A percentile compares a stretch with the other conserved stretches of the same genome.
Conservation (phyloP, 2,888 invertebrate genomes). For the Tetramorium bicarinatum region DNA sequence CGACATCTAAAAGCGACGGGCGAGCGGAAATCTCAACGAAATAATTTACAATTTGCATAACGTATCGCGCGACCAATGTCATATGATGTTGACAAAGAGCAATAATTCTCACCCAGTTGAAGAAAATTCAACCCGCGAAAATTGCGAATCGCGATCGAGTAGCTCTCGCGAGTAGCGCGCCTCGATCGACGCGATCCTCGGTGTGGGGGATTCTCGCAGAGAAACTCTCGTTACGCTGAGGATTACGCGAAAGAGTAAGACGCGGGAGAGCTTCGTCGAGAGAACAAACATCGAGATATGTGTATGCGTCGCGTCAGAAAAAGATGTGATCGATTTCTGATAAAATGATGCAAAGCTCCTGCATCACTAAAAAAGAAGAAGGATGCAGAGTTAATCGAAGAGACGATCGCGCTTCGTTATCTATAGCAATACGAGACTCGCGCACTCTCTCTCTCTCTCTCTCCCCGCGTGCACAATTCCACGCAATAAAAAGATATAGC, state of each 20-base stretch:
- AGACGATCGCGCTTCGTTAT: not conserved
- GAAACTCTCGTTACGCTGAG: not conserved
- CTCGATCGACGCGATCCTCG: constrained; percentile 17
- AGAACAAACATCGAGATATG: constrained; percentile 60
- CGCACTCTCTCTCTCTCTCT: too few species aligned
- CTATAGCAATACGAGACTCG: not conserved
- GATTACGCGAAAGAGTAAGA: not conserved
- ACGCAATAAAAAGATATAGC: constrained; percentile 25
- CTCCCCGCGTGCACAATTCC: not conserved
- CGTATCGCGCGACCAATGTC: constrained; percentile 36
- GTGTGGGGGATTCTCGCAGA: not conserved
- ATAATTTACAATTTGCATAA: constrained; percentile 24
- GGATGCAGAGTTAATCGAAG: constrained; percentile 19
- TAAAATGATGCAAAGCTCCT: constrained; percentile 61
- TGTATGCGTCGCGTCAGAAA: constrained; percentile 57
- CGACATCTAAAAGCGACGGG: constrained; percentile 20
- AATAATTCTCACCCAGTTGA: constrained; percentile 68
- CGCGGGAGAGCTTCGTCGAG: constrained; percentile 29
- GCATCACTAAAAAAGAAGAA: constrained; percentile 67
- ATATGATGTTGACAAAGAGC: constrained; percentile 70
- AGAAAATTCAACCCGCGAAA: constrained; percentile 44
- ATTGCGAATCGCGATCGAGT: not conserved
- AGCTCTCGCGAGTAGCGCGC: not conserved
- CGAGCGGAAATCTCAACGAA: not conserved
- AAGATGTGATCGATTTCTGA: constrained; percentile 66